phyloP scores from a whole-genome alignment of 1,140 invertebrate species.

The Fopius arisanus region DNA sequence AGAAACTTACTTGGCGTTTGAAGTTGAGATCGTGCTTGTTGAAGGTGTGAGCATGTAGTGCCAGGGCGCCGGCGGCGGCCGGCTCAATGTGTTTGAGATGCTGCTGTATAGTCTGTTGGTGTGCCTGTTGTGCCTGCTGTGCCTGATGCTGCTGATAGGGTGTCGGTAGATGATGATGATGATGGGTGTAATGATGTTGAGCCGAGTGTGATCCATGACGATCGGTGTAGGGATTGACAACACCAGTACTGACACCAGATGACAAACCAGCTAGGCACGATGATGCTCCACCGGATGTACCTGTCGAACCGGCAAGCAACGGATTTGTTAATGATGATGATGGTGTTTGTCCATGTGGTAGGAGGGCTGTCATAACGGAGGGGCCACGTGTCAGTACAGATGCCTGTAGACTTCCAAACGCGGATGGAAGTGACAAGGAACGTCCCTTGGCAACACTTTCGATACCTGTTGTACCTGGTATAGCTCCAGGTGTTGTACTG shows the following conservation, averaged over 20 bases:
- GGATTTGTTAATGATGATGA: slow-evolving; percentile 51
- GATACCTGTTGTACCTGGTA: slow-evolving; percentile 38
- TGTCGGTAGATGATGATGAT: slow-evolving; percentile 35
- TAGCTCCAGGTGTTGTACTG: slow-evolving; percentile 27
- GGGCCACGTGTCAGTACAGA: slow-evolving; percentile 44
- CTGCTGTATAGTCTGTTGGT: slow-evolving; percentile 50
- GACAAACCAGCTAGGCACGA: slow-evolving; percentile 56
- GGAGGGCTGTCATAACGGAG: slow-evolving; percentile 46
- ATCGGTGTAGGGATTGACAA: slow-evolving; percentile 58
- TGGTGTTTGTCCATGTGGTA: slow-evolving; percentile 47
- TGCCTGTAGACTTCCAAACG: slow-evolving; percentile 37
- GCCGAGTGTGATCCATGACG: slow-evolving; percentile 41
- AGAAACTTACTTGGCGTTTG: slow-evolving; percentile 84
- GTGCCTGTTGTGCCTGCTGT: slow-evolving; percentile 46
- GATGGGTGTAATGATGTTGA: slow-evolving; percentile 40
- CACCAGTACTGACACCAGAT: slow-evolving; percentile 62
- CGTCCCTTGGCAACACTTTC: slow-evolving; percentile 37
- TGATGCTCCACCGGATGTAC: slow-evolving; percentile 32
- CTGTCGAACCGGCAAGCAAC: slow-evolving; percentile 54
- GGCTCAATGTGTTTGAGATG: slow-evolving; percentile 59
- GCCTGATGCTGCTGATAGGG: slow-evolving; percentile 39
- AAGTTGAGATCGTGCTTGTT: slow-evolving; percentile 72
- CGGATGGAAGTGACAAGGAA: slow-evolving; percentile 37
- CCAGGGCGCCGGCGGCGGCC: slow-evolving; percentile 61
- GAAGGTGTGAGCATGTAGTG: slow-evolving; percentile 65